phyloP scores from a whole-genome alignment of 2,888 invertebrate genomes.

The Phyllotreta cruciferae region DNA sequence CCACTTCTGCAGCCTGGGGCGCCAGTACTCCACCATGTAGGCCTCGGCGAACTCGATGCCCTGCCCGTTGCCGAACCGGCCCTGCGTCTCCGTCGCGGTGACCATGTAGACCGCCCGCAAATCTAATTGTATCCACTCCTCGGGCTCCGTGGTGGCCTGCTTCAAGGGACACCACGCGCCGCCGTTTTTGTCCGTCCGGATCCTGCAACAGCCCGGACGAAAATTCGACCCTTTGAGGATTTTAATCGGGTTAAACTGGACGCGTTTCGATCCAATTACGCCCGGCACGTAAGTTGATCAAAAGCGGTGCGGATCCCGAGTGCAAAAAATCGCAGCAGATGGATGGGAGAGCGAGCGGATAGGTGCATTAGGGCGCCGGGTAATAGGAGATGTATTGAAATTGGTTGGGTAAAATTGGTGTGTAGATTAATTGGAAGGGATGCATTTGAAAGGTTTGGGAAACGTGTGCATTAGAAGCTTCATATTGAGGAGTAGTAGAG shows the following conservation, averaged over 20 bases:
- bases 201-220: slow-evolving; percentile 64
- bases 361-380: slow-evolving; percentile 5
- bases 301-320: too few species aligned
- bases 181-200: slow-evolving; percentile 82
- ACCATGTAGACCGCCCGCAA: slow-evolving; percentile 81
- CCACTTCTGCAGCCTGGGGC: slow-evolving; percentile 81
- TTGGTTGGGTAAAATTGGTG: too few species aligned
- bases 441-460: slow-evolving; percentile 18
- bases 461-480: not conserved
- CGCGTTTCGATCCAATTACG: slow-evolving; percentile 18
- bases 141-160: slow-evolving; percentile 77
- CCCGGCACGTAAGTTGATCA: too few species aligned
- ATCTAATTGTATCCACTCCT: slow-evolving; percentile 83
- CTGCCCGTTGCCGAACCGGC: slow-evolving; percentile 90
- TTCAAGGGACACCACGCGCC: slow-evolving; percentile 95
- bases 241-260: slow-evolving; percentile 16
- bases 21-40: slow-evolving; percentile 85
- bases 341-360: slow-evolving; percentile 5
- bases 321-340: too few species aligned
- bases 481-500: too few species aligned
- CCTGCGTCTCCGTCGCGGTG: slow-evolving; percentile 85
- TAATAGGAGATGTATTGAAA: not conserved
- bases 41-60: slow-evolving; percentile 88
- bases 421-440: too few species aligned
- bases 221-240: slow-evolving; percentile 14